Percentiles rank a stretch among this genome's conserved stretches.
Evolutionary conservation across 2,888 invertebrate species (phyloP).

Genomic region (Drosophila nr. medialis): DNA sequence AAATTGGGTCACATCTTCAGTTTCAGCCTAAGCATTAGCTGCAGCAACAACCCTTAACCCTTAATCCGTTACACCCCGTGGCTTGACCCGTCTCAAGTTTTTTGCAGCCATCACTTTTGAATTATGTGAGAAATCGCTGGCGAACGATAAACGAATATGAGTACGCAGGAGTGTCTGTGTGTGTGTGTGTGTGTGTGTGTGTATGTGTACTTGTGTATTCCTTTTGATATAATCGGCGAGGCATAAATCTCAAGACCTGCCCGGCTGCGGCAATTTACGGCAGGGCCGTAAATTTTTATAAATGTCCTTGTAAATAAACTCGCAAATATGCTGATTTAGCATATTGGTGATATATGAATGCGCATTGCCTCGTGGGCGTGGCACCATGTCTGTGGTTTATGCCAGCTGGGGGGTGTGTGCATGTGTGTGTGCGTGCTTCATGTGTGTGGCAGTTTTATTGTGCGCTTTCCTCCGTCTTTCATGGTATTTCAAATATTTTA

Average conservation of each 20-base stretch:
- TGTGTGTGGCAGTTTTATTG: constrained; percentile 74
- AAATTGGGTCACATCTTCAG: constrained; percentile 57
- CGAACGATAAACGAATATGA: constrained; percentile 37
- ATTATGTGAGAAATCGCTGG: constrained; percentile 70
- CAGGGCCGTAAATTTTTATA: constrained; percentile 78
- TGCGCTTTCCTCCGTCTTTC: constrained; percentile 43
- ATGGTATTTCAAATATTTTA: constrained; percentile 32
- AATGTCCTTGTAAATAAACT: constrained; percentile 80
- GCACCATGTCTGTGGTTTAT: constrained; percentile 71
- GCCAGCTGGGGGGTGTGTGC: constrained; percentile 23
- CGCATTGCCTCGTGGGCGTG: constrained; percentile 66
- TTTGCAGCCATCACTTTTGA: constrained; percentile 54
- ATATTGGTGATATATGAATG: constrained; percentile 75
- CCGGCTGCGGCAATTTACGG: constrained; percentile 79
- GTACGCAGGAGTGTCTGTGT: no score
- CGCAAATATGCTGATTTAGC: constrained; percentile 80
- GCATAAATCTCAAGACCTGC: constrained; percentile 79
- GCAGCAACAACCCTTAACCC: constrained; percentile 7
- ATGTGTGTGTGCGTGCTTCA: constrained; percentile 31
- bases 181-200: neutral
- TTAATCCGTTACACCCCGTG: neutral
- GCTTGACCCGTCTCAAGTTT: constrained; percentile 53
- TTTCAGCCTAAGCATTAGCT: constrained; percentile 9
- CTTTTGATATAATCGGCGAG: constrained; percentile 71
- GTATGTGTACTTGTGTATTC: neutral